Conservation (phyloP, 2,797 vertebrate species). For the Cyprinodon diabolis region DNA sequence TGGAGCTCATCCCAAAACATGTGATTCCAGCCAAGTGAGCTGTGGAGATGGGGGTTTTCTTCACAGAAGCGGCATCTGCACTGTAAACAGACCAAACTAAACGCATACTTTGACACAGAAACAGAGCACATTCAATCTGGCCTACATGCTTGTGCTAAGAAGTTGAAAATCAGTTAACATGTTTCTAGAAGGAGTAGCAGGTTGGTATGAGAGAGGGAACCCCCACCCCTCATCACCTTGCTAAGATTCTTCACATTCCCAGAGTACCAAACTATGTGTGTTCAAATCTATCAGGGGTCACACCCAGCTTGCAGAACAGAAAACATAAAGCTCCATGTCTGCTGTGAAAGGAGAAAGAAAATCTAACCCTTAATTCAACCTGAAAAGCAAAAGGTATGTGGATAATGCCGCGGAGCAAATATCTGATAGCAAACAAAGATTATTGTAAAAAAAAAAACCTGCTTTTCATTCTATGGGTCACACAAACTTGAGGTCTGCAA, state of each 20-base stretch:
- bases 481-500: neutral
- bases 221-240: constrained; percentile 51
- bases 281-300: constrained; percentile 44
- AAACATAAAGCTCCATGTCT: constrained; percentile 38
- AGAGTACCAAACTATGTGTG: constrained; percentile 26
- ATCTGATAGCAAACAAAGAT: neutral
- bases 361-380: constrained; percentile 33
- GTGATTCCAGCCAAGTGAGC: neutral
- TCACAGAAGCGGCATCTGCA: neutral
- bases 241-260: constrained; percentile 74
- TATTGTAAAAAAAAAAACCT: neutral
- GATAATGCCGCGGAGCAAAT: constrained; percentile 11
- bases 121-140: neutral
- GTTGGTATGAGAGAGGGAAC: constrained; percentile 49
- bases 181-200: constrained; percentile 42
- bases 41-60: neutral
- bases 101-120: neutral
- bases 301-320: constrained; percentile 56
- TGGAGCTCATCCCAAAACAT: neutral
- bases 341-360: neutral
- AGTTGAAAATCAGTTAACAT: constrained; percentile 14
- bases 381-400: constrained; percentile 21
- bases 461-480: constrained; percentile 11
- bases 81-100: neutral
- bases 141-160: neutral